phyloP scores from a whole-genome alignment of 2,113 vertebrate genomes.

The Anoplopoma fimbria region DNA sequence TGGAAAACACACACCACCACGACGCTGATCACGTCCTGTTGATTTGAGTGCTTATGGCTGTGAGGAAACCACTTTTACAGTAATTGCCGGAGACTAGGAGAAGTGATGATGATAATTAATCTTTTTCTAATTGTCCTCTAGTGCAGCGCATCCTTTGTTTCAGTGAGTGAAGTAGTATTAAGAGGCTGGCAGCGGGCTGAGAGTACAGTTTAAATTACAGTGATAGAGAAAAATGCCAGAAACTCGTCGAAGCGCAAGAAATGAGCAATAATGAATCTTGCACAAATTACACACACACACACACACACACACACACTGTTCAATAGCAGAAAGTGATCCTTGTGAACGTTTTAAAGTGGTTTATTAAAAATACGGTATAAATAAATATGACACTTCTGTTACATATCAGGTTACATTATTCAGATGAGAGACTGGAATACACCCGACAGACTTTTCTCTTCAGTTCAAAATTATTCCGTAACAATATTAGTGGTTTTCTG shows the following conservation, averaged over 20 bases:
- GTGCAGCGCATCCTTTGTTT: constrained; percentile 19
- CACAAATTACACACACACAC: not conserved
- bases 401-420: constrained; percentile 60
- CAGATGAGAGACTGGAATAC: constrained; percentile 54
- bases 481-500: constrained; percentile 34
- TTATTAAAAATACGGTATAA: constrained; percentile 81
- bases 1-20: not conserved
- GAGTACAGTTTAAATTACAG: constrained; percentile 33
- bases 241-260: not conserved
- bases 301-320: too few species aligned
- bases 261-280: not conserved
- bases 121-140: constrained; percentile 29
- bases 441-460: constrained; percentile 41
- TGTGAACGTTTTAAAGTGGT: constrained; percentile 38
- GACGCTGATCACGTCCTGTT: not conserved
- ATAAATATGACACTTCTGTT: constrained; percentile 74
- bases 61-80: constrained; percentile 22
- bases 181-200: constrained; percentile 1
- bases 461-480: constrained; percentile 45
- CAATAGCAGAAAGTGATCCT: not conserved
- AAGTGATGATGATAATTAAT: constrained; percentile 47
- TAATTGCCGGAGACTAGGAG: constrained; percentile 49
- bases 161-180: not conserved
- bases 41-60: not conserved
- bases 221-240: constrained; percentile 10